Percentiles rank a stretch among this genome's conserved stretches.
Conservation (phyloP, 2,888 invertebrate genomes). For the Alloplasta piceator region DNA sequence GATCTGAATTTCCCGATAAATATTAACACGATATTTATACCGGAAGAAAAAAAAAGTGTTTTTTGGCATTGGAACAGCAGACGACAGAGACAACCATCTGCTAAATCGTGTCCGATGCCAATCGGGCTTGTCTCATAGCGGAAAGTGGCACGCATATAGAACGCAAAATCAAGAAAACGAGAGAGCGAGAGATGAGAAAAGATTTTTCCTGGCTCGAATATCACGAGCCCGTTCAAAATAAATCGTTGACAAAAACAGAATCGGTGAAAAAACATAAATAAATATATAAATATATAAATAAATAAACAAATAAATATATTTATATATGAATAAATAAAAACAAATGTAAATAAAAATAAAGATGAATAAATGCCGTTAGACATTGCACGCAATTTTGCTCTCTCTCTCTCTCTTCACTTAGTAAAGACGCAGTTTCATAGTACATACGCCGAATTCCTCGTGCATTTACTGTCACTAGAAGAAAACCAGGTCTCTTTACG, state of each 20-base stretch:
- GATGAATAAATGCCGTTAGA: too few relatives aligned
- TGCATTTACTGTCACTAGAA: too few relatives aligned
- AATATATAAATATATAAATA: too few relatives aligned
- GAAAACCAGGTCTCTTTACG: constrained; percentile 11
- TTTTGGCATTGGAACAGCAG: constrained; percentile 8
- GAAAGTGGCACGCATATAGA: constrained; percentile 31
- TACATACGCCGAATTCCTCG: too few relatives aligned
- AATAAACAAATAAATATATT: too few relatives aligned
- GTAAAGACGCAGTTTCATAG: too few relatives aligned
- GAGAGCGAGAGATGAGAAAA: constrained; percentile 26
- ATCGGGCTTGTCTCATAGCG: constrained; percentile 53
- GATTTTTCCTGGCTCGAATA: constrained; percentile 35
- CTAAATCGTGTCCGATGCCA: constrained; percentile 45
- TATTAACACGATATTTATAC: neutral
- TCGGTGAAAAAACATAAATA: too few relatives aligned
- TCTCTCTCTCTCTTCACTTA: too few relatives aligned
- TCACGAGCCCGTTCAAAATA: constrained; percentile 51
- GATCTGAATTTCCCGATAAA: neutral
- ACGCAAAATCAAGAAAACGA: constrained; percentile 18
- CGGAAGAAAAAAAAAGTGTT: neutral
- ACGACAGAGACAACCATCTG: constrained; percentile 35
- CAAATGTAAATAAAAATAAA: too few relatives aligned
- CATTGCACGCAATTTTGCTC: too few relatives aligned
- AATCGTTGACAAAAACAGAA: constrained; percentile 29
- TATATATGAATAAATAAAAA: too few relatives aligned